Conservation (phyloP, 2,888 invertebrate genomes). For the Tillus elongatus region DNA sequence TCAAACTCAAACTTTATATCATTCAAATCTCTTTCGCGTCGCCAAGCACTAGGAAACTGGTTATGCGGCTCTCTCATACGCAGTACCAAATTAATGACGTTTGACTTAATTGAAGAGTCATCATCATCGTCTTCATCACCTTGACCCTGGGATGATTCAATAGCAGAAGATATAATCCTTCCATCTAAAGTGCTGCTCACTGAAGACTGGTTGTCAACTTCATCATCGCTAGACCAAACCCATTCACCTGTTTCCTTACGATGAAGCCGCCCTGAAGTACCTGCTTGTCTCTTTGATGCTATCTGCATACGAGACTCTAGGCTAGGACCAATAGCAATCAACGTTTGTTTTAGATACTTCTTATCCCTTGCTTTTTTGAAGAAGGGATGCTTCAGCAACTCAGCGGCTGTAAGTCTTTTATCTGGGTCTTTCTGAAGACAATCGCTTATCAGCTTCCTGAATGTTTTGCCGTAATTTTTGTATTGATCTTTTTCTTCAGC, state of each 20-base stretch:
- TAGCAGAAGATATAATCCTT: not conserved
- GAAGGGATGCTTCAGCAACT: conserved; percentile 92
- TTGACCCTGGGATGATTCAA: not conserved
- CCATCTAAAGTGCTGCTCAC: not conserved
- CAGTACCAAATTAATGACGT: conserved; percentile 71
- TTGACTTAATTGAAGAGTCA: conserved; percentile 46
- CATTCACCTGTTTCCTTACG: conserved; percentile 94
- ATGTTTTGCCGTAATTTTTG: conserved; percentile 92
- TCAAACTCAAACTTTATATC: conserved; percentile 97
- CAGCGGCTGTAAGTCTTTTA: conserved; percentile 90
- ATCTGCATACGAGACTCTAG: conserved; percentile 68
- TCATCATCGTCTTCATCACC: conserved; percentile 72
- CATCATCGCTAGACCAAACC: conserved; percentile 97
- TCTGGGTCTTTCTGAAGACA: conserved; percentile 94
- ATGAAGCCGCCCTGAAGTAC: conserved; percentile 76
- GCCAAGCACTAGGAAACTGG: conserved; percentile 25
- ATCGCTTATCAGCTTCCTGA: conserved; percentile 92
- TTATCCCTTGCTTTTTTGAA: conserved; percentile 96
- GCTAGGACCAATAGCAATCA: conserved; percentile 78
- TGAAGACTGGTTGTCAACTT: conserved; percentile 49
- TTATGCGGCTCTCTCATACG: conserved; percentile 53
- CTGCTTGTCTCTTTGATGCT: conserved; percentile 73
- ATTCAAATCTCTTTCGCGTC: conserved; percentile 90
- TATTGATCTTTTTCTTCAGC: conserved; percentile 97
- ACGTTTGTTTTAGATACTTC: conserved; percentile 75